A percentile compares a stretch with the other conserved stretches of the same genome.
Conservation (phyloP, 1,140 invertebrate genomes). For the Cotesia typhae region DNA sequence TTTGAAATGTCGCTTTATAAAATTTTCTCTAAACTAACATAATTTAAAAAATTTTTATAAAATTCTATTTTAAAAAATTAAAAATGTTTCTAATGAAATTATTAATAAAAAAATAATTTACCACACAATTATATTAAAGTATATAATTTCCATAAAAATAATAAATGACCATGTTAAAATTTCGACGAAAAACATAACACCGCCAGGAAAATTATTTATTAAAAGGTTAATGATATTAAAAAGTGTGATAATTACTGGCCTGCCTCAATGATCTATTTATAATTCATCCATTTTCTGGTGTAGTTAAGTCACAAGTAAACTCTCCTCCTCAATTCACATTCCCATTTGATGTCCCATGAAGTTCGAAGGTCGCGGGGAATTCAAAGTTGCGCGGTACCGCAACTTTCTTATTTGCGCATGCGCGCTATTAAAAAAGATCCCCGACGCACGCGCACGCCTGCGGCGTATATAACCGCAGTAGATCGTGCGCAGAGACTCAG, state of each 20-base stretch:
- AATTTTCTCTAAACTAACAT: too few species aligned
- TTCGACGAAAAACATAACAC: too few species aligned
- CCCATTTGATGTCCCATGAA: constrained; percentile 41
- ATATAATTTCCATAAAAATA: too few species aligned
- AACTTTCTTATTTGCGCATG: background rate
- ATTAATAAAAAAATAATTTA: too few species aligned
- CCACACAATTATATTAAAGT: too few species aligned
- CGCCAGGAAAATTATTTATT: background rate
- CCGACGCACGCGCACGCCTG: constrained; percentile 10
- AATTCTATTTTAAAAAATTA: too few species aligned
- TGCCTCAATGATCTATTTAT: too few species aligned
- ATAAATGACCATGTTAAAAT: too few species aligned
- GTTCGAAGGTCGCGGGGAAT: constrained; percentile 57
- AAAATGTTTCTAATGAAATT: too few species aligned
- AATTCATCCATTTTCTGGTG: background rate
- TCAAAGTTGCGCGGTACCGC: constrained; percentile 23
- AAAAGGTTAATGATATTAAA: constrained; percentile 2
- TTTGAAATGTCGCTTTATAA: too few species aligned
- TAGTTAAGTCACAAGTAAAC: background rate
- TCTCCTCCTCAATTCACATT: background rate
- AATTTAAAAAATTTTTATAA: too few species aligned
- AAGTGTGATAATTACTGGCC: constrained; percentile 21
- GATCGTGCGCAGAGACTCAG: background rate
- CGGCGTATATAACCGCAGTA: background rate
- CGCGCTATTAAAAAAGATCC: background rate